These are phyloP conservation scores for Drosophila testacea DNA, from an alignment of 2,888 invertebrate species.

Conservation along the genomic window DNA sequence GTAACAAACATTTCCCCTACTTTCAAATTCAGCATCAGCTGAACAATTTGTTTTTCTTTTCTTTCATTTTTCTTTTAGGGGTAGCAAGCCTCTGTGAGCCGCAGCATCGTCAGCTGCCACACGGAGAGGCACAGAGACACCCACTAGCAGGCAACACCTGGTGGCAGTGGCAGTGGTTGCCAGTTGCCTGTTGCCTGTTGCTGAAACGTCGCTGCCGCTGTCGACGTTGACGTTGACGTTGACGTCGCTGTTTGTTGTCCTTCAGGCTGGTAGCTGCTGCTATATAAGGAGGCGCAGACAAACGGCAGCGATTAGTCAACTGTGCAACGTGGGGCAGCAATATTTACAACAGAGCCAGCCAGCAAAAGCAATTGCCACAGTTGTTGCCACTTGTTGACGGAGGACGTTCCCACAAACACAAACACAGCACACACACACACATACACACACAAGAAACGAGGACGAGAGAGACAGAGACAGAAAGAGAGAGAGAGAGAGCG, in stretches of 20 bases:
- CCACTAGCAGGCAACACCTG: constrained; percentile 47
- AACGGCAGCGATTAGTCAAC: constrained; percentile 63
- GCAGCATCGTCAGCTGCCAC: constrained; percentile 20
- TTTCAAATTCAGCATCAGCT: constrained; percentile 29
- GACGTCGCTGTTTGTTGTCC: constrained; percentile 43
- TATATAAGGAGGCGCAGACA: constrained; percentile 64
- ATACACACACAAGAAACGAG: constrained; percentile 1
- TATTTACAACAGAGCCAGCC: constrained; percentile 29
- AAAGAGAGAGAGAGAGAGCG: neutral
- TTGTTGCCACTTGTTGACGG: constrained; percentile 59
- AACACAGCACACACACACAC: neutral
- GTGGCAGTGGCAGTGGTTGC: constrained; percentile 21
- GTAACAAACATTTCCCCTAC: constrained; percentile 23
- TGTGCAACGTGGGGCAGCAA: constrained; percentile 52
- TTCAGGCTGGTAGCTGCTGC: constrained; percentile 42
- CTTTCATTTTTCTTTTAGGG: too few relatives aligned
- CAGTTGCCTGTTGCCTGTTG: constrained; percentile 69
- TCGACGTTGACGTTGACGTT: constrained; percentile 14
- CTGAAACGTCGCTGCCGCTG: constrained; percentile 32
- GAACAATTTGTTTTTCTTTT: neutral
- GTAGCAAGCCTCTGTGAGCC: neutral
- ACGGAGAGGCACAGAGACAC: constrained; percentile 1
- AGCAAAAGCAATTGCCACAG: constrained; percentile 16
- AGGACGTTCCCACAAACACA: constrained; percentile 7
- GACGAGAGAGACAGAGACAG: neutral